Percentiles rank a stretch among this genome's conserved stretches.
These are phyloP conservation scores for Mallotus villosus DNA, from an alignment of 2,797 vertebrate genomes.

Conservation along the genomic window DNA sequence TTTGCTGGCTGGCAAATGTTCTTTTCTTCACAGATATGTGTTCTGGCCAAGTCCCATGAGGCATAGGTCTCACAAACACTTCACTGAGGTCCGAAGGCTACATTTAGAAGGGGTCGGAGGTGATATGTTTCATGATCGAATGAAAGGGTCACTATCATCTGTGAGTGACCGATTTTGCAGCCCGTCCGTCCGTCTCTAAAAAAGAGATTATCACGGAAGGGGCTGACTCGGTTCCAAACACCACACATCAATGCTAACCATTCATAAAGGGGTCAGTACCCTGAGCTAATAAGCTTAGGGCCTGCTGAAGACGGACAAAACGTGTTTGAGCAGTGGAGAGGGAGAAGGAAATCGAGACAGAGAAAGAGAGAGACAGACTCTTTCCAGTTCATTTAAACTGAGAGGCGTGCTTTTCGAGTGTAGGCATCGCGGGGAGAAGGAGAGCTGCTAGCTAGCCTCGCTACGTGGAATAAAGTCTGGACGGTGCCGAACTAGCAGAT, in stretches of 20 bases:
- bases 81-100: too few relatives aligned
- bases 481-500: conserved; percentile 10
- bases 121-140: neutral
- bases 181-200: neutral
- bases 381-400: neutral
- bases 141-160: neutral
- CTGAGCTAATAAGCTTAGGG: conserved; percentile 3
- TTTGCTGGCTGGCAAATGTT: too few relatives aligned
- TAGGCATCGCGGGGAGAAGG: neutral
- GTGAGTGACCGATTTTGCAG: neutral
- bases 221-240: conserved; percentile 5
- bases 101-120: neutral
- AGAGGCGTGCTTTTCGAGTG: neutral
- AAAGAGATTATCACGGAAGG: conserved; percentile 8
- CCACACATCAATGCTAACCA: neutral
- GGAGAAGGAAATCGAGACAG: neutral
- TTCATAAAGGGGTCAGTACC: neutral
- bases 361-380: neutral
- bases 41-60: neutral
- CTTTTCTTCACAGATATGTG: neutral
- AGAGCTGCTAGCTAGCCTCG: neutral
- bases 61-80: neutral
- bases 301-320: neutral
- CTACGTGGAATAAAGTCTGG: neutral
- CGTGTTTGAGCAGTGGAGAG: neutral